Conservation (phyloP, 1,140 invertebrate species). For the Heliconius eleuchia region DNA sequence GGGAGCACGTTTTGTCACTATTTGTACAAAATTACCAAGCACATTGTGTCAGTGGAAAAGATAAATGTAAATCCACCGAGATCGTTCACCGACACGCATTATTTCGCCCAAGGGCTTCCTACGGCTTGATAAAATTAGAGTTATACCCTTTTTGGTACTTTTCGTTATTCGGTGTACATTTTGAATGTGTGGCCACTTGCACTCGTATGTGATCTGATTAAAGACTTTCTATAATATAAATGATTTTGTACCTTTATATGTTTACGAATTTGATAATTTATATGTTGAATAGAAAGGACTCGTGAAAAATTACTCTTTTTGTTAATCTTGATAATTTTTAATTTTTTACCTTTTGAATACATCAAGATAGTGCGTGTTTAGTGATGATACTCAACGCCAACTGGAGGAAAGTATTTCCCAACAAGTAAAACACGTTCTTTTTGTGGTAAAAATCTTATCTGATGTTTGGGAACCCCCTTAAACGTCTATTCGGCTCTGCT, state of each 20-base stretch:
- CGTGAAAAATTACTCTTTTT: no score
- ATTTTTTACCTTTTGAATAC: no score
- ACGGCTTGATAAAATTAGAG: conserved; percentile 26
- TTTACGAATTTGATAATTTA: no score
- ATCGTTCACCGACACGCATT: conserved; percentile 44
- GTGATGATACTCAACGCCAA: no score
- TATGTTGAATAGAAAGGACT: background rate
- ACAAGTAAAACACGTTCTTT: no score
- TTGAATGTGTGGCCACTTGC: background rate
- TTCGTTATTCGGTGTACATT: background rate
- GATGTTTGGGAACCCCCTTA: no score
- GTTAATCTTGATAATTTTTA: no score
- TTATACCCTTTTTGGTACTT: conserved; percentile 4
- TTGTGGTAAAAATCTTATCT: no score
- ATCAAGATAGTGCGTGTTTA: no score
- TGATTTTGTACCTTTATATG: background rate
- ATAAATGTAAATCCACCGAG: conserved; percentile 52
- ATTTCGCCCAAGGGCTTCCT: conserved; percentile 22
- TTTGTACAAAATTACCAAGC: conserved; percentile 51
- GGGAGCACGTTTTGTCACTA: conserved; percentile 42
- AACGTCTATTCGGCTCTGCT: no score
- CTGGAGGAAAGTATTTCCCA: no score
- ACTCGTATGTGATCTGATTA: background rate
- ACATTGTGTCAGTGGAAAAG: conserved; percentile 39
- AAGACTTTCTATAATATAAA: background rate